Conservation (phyloP, 1,140 invertebrate species). For the Probaryconus sp. region DNA sequence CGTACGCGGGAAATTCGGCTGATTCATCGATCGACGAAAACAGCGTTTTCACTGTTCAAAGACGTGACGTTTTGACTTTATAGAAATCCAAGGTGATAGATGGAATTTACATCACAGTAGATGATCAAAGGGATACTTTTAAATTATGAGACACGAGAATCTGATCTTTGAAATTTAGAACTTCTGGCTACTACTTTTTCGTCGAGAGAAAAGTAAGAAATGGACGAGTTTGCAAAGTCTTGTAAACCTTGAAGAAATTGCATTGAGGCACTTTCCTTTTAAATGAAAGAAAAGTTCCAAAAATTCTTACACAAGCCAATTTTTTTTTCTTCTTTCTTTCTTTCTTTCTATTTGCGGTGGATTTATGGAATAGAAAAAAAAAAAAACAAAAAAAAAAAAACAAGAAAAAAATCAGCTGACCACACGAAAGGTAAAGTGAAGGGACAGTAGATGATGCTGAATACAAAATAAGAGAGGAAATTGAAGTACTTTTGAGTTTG, state of each 20-base stretch:
- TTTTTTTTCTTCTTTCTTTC: constrained; percentile 18
- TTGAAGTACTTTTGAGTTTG: constrained; percentile 38
- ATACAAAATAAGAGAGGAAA: constrained; percentile 67
- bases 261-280: not conserved
- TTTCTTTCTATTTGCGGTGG: no score
- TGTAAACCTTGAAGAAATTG: constrained; percentile 8
- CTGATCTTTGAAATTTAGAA: constrained; percentile 31
- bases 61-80: not conserved
- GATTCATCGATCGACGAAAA: constrained; percentile 9
- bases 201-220: not conserved
- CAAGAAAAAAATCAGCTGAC: constrained; percentile 37
- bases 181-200: not conserved
- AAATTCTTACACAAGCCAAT: no score
- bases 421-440: constrained; percentile 29
- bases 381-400: constrained; percentile 32
- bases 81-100: not conserved
- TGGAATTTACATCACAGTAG: constrained; percentile 13
- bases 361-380: no score
- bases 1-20: constrained; percentile 4
- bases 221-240: constrained; percentile 16
- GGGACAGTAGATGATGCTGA: constrained; percentile 63
- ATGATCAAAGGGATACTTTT: constrained; percentile 7
- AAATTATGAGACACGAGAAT: not conserved
- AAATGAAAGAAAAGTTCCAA: not conserved
- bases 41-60: not conserved